Percentiles rank a stretch among this genome's conserved stretches.
phyloP scores from a whole-genome alignment of 1,140 invertebrate genomes.

The Pogonomyrmex barbatus region DNA sequence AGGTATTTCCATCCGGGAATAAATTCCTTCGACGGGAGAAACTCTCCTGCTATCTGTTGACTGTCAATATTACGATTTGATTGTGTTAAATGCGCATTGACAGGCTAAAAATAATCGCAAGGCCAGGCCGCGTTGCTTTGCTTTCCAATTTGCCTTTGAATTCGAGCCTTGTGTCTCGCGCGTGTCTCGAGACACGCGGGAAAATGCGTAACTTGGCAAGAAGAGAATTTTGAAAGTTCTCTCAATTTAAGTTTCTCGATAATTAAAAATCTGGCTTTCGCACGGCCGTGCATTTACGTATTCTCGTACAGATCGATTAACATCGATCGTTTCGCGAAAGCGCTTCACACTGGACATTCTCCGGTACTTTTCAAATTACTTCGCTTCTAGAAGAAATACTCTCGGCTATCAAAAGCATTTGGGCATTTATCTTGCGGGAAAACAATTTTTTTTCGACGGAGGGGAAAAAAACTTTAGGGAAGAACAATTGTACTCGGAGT shows the following conservation, averaged over 20 bases:
- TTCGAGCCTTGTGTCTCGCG: not conserved
- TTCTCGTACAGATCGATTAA: not conserved
- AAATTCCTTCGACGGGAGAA: not conserved
- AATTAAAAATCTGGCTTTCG: not conserved
- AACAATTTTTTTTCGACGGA: not conserved
- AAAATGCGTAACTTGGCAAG: not conserved
- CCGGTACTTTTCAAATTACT: not conserved
- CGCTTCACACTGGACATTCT: not conserved
- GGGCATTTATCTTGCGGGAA: not conserved
- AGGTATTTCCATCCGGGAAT: not conserved
- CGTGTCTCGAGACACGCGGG: not conserved
- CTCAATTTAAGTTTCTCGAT: not conserved
- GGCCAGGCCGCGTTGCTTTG: not conserved
- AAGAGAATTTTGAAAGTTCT: not conserved
- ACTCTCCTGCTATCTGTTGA: not conserved
- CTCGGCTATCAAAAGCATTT: not conserved
- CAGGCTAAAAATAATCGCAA: not conserved
- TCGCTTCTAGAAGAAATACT: not conserved
- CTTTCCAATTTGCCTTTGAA: conserved; percentile 2
- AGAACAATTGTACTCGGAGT: not conserved
- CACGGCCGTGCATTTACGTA: not conserved
- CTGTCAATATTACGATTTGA: not conserved
- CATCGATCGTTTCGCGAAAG: not conserved
- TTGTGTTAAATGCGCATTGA: not conserved
- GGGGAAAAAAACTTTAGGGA: not conserved